Percentiles rank a stretch among this genome's conserved stretches.
Evolutionary conservation across 2,113 vertebrate genomes (phyloP).

Genomic region (Paratilapia polleni): DNA sequence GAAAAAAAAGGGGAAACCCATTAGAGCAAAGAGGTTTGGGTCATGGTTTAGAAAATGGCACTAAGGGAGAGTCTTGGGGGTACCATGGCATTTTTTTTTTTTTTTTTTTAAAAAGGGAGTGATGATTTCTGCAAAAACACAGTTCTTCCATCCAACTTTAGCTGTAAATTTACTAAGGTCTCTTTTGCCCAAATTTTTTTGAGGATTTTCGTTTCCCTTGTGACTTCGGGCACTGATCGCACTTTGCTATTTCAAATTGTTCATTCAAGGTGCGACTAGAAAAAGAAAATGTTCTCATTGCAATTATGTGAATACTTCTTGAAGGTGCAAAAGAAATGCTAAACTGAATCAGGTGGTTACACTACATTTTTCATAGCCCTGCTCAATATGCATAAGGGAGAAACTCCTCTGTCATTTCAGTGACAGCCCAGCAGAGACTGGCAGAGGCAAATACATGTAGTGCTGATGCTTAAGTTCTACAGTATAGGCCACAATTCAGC

Average conservation of each 20-base stretch:
- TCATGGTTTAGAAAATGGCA: constrained; percentile 1
- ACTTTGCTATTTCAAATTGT: constrained; percentile 1
- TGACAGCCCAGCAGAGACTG: constrained; percentile 15
- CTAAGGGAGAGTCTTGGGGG: not conserved
- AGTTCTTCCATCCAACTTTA: not conserved
- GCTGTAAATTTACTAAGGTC: not conserved
- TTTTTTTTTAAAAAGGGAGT: not conserved
- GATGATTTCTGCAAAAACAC: not conserved
- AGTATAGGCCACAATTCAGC: constrained; percentile 46
- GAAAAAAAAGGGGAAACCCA: not conserved
- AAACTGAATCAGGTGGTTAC: not conserved
- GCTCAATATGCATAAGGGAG: constrained; percentile 43
- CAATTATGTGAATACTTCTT: not conserved
- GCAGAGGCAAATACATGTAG: constrained; percentile 18
- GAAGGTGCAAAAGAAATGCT: not conserved
- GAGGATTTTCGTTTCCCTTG: not conserved
- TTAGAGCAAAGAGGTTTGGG: constrained; percentile 4
- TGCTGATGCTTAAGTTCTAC: constrained; percentile 45
- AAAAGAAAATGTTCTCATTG: not conserved
- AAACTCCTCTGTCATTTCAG: constrained; percentile 28
- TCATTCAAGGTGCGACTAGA: not conserved
- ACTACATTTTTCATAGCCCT: not conserved
- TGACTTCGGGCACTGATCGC: constrained; percentile 25
- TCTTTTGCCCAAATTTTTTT: constrained; percentile 5
- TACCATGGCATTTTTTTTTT: not conserved